A percentile compares a stretch with the other conserved stretches of the same genome.
Evolutionary conservation across 1,140 invertebrate genomes (phyloP).

Genomic region (Mylabris phalerata): DNA sequence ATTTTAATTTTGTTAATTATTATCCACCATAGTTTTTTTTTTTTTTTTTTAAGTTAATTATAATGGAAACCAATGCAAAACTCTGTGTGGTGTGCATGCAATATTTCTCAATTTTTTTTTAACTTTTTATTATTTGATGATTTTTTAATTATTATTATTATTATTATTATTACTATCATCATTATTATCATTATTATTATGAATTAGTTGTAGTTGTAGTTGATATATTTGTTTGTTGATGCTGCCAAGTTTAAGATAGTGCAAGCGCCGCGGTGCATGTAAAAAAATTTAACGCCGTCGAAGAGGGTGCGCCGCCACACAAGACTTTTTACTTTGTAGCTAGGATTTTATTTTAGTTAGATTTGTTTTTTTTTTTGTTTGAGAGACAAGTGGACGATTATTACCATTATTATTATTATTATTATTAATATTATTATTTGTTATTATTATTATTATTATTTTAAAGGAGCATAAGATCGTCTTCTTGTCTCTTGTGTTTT

Average conservation of each 20-base stretch:
- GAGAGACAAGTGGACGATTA: neutral
- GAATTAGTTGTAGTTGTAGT: constrained; percentile 40
- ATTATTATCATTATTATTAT: constrained; percentile 24
- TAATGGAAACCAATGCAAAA: constrained; percentile 16
- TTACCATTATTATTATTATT: neutral
- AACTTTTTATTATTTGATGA: constrained; percentile 3
- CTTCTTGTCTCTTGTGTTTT: neutral
- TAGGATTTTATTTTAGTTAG: constrained; percentile 24
- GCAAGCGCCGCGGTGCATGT: constrained; percentile 24
- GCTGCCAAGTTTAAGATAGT: constrained; percentile 45
- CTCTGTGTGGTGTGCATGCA: constrained; percentile 40
- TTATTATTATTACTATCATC: no score
- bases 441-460: neutral
- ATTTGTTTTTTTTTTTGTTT: neutral
- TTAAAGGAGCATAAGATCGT: no score
- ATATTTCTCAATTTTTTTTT: constrained; percentile 31
- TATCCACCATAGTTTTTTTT: constrained; percentile 7
- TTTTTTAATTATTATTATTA: constrained; percentile 23
- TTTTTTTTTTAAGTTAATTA: constrained; percentile 19
- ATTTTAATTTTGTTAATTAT: constrained; percentile 30
- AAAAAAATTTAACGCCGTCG: constrained; percentile 12
- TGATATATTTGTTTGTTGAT: constrained; percentile 43
- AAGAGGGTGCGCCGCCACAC: constrained; percentile 17
- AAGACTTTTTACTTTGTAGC: constrained; percentile 37
- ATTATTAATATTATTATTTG: constrained; percentile 1